A percentile compares a stretch with the other conserved stretches of the same genome.
Evolutionary conservation across 2,113 vertebrate genomes (phyloP).

Genomic region (Motacilla tschutschensis): DNA sequence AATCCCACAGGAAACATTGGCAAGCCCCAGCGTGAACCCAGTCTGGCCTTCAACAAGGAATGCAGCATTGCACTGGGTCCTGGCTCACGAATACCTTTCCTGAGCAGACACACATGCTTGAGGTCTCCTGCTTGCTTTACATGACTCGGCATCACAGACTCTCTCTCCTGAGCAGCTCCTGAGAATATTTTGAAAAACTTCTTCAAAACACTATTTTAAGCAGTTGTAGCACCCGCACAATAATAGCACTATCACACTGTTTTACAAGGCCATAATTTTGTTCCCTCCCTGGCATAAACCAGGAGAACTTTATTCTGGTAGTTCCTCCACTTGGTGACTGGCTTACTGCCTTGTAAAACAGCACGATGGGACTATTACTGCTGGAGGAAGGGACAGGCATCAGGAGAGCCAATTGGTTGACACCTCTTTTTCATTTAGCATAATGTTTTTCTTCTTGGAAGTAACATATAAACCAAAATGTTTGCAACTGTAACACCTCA

Average conservation of each 20-base stretch:
- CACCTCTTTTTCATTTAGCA: slow-evolving; percentile 31
- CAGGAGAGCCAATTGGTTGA: not conserved
- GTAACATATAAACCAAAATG: slow-evolving; percentile 56
- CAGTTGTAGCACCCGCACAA: not conserved
- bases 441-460: slow-evolving; percentile 67
- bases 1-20: not conserved
- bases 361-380: slow-evolving; percentile 19
- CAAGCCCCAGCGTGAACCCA: not conserved
- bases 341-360: slow-evolving; percentile 61
- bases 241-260: slow-evolving; percentile 16
- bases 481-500: slow-evolving; percentile 62
- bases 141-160: fast-evolving
- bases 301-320: not conserved
- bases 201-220: not conserved
- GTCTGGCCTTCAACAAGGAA: not conserved
- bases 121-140: not conserved
- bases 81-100: not conserved
- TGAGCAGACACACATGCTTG: fast-evolving
- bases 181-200: not conserved
- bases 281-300: not conserved
- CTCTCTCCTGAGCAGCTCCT: not conserved
- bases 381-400: slow-evolving; percentile 23
- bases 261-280: slow-evolving; percentile 40
- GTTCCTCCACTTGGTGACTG: slow-evolving; percentile 39
- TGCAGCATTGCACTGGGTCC: not conserved